These are phyloP conservation scores for Lepidothrix coronata DNA, from an alignment of 2,113 vertebrate species.

Conservation along the genomic window DNA sequence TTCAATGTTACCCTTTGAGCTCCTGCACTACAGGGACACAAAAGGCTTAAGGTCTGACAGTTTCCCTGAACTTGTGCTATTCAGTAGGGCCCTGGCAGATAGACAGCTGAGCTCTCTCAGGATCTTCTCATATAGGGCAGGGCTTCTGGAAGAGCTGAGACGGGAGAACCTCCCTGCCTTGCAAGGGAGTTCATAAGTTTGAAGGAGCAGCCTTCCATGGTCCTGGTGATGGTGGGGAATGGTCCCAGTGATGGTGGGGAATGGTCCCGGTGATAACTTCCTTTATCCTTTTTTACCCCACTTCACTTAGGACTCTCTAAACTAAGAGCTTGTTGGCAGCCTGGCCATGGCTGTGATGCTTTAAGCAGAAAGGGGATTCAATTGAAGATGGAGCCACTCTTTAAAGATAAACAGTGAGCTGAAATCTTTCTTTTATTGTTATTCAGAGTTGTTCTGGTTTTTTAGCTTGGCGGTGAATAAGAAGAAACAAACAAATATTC, in stretches of 20 bases:
- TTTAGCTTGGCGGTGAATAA: conserved; percentile 49
- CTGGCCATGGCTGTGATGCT: background rate
- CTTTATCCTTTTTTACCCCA: background rate
- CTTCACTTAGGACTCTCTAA: background rate
- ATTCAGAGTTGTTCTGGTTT: conserved; percentile 51
- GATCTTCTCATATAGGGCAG: background rate
- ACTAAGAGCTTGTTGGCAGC: background rate
- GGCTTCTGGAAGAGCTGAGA: background rate
- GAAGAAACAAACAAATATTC: conserved; percentile 37
- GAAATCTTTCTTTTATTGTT: conserved; percentile 28
- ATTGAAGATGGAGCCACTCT: background rate
- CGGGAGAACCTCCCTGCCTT: background rate
- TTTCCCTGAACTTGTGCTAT: background rate
- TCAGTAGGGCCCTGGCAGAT: background rate
- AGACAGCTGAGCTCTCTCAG: background rate
- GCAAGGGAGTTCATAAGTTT: background rate
- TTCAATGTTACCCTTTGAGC: background rate
- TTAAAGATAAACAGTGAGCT: conserved; percentile 46
- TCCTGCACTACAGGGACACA: background rate
- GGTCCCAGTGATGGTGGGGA: background rate
- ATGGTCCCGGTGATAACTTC: background rate
- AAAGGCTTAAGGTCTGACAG: background rate
- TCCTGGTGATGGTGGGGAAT: background rate
- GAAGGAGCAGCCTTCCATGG: background rate
- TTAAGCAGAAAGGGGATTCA: conserved; percentile 16